phyloP scores from a whole-genome alignment of 2,888 invertebrate species.

The Mesoligia furuncula region DNA sequence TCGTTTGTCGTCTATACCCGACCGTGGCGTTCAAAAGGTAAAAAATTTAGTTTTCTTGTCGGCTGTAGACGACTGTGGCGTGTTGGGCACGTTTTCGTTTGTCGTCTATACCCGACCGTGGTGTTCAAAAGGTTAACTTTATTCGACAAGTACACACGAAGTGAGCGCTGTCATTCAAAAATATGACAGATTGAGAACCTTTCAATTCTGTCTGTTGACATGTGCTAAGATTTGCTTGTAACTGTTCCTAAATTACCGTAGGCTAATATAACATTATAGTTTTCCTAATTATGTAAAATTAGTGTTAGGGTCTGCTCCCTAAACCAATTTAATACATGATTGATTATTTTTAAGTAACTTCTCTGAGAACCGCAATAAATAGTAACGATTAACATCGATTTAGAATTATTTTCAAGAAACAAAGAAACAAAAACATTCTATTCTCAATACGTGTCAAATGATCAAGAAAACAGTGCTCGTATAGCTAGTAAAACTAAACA shows the following conservation, averaged over 20 bases:
- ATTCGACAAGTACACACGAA: not conserved
- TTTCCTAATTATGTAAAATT: not conserved
- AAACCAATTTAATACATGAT: not conserved
- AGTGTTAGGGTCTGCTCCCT: not conserved
- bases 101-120: too few species aligned
- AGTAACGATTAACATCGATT: not conserved
- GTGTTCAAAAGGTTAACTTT: too few species aligned
- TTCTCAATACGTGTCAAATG: not conserved
- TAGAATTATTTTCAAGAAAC: not conserved
- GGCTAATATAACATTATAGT: not conserved
- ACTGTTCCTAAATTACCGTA: not conserved
- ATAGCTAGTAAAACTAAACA: not conserved
- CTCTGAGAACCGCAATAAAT: not conserved
- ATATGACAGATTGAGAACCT: not conserved
- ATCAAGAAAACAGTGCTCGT: not conserved
- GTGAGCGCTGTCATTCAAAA: not conserved
- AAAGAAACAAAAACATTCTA: too few species aligned
- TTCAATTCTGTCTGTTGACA: not conserved
- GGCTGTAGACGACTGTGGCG: too few species aligned
- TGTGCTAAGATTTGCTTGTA: not conserved
- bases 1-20: too few species aligned
- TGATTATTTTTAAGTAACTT: not conserved
- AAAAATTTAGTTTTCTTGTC: too few species aligned
- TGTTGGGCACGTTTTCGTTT: too few species aligned
- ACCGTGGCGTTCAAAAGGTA: too few species aligned